phyloP scores from a whole-genome alignment of 2,113 vertebrate species.

The Pseudolaguvia tuberculata region DNA sequence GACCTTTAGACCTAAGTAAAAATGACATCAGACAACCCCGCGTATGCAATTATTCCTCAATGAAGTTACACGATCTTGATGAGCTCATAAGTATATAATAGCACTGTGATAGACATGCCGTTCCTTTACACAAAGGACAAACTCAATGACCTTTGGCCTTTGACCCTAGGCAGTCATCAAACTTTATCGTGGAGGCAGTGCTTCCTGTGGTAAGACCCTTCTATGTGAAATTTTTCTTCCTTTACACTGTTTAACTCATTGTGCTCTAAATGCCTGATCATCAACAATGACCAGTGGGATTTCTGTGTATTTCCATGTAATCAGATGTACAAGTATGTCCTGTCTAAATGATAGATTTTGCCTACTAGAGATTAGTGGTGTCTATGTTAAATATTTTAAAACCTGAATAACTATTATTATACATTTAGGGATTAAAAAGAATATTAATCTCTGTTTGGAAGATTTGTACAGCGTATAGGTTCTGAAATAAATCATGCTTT shows the following conservation, averaged over 20 bases:
- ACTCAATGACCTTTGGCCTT: slow-evolving; percentile 22
- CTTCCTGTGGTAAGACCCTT: slow-evolving; percentile 47
- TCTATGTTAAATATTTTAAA: no score
- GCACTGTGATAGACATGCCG: neutral
- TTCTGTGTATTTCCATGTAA: slow-evolving; percentile 11
- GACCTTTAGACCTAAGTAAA: slow-evolving; percentile 35
- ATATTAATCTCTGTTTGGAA: neutral
- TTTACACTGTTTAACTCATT: slow-evolving; percentile 42
- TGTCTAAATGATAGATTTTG: no score
- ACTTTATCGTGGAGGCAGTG: slow-evolving; percentile 36
- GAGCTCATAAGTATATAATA: slow-evolving; percentile 5
- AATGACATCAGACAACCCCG: slow-evolving; percentile 39
- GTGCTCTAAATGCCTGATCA: slow-evolving; percentile 55
- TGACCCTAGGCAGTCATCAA: slow-evolving; percentile 32
- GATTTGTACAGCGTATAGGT: neutral
- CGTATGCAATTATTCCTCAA: slow-evolving; percentile 13
- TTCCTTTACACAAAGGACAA: slow-evolving; percentile 24
- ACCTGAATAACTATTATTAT: neutral
- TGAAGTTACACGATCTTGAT: neutral
- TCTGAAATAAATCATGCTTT: neutral
- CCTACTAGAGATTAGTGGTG: no score
- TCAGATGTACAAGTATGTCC: neutral
- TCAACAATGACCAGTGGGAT: slow-evolving; percentile 44
- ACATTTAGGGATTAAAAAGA: neutral
- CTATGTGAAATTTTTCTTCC: slow-evolving; percentile 39